Base-by-base conservation (phyloP, 2,113 vertebrate genomes). In the Desmodus rotundus region DNA sequence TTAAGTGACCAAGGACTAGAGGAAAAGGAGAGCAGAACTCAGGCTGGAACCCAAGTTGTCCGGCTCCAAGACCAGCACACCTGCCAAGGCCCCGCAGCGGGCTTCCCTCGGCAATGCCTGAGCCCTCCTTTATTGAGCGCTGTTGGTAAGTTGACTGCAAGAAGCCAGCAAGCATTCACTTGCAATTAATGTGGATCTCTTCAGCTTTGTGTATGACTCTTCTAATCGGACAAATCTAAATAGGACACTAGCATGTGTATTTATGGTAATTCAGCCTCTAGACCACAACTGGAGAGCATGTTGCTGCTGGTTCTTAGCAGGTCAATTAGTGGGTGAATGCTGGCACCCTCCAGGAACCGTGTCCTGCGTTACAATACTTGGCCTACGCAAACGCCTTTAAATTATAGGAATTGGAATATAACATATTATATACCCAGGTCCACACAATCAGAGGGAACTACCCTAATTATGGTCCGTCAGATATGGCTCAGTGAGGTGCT, bases 251-350 rank as follows among this genome's bases (percentile, higher is more conserved):
- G 54, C 56, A 52, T 89, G 86, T 77, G 61, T 95, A 89, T 89
- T 87, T 89, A 47, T 78, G 89, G 91, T 93, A 91, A 93, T 76
- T 91, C 88, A 88, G 45, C 70, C 86, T 94, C 83, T 83, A 91
- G 74, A 94, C 92, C 73, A 67, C 89, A 94, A 61, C 50, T 58
- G 31, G 74, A 72, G 63, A 87, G 43, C 95, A 24, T 76, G 97
- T 72, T 91, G 68, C 89, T 89, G 88, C 94, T 63, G 77, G 94
- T 96, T 94, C 86, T 91, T 45, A 89, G 92, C 85, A 36, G 93
- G 92, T 95, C 91, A 95, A 63, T 96, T 96, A 86, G 89, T 96
- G 89, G 76, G 83, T 26, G 19, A 89, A 86, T 11, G 33, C 56
- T 89, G 73, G 95, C 89, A 89, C 58, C 95, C 70, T 89, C 50